Evolutionary conservation across 2,113 vertebrate genomes (phyloP), one percentile per base, ranked within the genome.

Genomic region (Cheilinus undulatus): DNA sequence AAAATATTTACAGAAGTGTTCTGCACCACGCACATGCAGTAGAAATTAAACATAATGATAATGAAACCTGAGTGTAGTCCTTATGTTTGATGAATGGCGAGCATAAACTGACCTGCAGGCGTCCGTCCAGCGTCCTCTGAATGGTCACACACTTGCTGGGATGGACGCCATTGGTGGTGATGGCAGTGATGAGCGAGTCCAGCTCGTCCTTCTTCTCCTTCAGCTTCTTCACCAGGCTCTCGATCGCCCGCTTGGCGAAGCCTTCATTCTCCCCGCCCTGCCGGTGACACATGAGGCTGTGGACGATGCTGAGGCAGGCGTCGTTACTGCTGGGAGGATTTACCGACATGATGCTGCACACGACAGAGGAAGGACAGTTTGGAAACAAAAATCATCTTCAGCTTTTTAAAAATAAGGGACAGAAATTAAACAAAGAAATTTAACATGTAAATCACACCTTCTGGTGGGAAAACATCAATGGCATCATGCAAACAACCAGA

Each of bases 231-330:
- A 93, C 92, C 38, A 95, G 87, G 82, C 95, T 95, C 89, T 95
- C 93, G n/a, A 95, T 95, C 75, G 95, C 95, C 0, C 95, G 83
- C 62, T 95, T 95, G 80, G 95, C 93, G 1, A 93, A 95, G 78
- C 91, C 89, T 74, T 95, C 95, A 20, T 93, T 95, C 82, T 95
- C 94, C 0, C 94, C 94, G 0, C 95, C 95, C 86, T 96, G 95
- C 70, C 95, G 88, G 83, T 96, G 95, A 90, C 95, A 95, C 95
- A 96, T 91, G 60, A 95, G 92, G 80, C 95, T 95, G 90, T 95
- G 95, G 80, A 95, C 95, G 63, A 96, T 93, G 90, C 94, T 95
- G 74, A 94, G 92, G 84, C 94, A 94, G 57, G 94, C 92, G 14
- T 95, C 95, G 20, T 87, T 94, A 81, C 95, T 94, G 79, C 81